Conservation (phyloP, 2,797 vertebrate species). For the Capromys pilorides region DNA sequence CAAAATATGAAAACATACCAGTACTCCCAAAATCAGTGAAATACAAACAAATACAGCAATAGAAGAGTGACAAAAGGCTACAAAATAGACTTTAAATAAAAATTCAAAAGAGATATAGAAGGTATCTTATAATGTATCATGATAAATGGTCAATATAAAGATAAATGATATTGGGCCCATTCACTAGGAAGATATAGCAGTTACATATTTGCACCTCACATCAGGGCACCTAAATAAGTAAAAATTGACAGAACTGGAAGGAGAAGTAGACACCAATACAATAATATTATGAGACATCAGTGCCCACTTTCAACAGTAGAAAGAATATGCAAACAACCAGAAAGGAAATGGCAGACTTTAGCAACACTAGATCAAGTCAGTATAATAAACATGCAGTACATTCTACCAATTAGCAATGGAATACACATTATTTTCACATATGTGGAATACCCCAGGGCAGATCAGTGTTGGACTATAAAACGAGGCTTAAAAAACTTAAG, state of each 20-base stretch:
- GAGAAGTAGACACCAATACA: too few species aligned
- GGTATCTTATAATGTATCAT: background rate
- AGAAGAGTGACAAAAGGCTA: background rate
- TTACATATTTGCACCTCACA: background rate
- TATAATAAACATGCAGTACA: background rate
- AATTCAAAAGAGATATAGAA: background rate
- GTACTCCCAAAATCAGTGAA: background rate
- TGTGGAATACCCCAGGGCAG: background rate
- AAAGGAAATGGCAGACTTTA: background rate
- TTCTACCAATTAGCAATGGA: background rate
- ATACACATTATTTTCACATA: background rate
- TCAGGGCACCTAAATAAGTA: too few species aligned
- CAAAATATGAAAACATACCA: background rate
- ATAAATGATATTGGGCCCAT: background rate
- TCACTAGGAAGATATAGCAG: background rate
- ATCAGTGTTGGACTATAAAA: background rate
- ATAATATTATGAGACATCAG: background rate
- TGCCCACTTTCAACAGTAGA: background rate
- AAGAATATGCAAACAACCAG: background rate
- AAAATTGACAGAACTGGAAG: too few species aligned
- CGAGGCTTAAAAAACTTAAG: background rate
- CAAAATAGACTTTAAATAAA: background rate
- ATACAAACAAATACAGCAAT: background rate
- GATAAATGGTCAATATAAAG: background rate
- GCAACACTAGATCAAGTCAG: background rate